Evolutionary conservation across 53 echinoderm and acorn worm genomes (phyloP).

Genomic region (Holothuria leucospilota): DNA sequence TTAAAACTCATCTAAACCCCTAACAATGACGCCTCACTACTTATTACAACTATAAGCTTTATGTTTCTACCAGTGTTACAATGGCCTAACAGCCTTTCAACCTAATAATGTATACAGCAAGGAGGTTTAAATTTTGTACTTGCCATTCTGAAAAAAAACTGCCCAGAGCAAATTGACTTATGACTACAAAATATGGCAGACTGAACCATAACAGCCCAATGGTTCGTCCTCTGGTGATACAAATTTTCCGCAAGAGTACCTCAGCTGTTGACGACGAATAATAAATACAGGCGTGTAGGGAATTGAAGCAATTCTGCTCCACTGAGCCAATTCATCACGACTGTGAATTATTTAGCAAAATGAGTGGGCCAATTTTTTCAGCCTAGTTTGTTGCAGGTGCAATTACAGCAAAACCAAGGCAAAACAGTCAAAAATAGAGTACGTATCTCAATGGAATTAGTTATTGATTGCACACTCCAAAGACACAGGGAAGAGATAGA

Average conservation of each 20-base stretch:
- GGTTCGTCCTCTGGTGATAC: slow-evolving; percentile 30
- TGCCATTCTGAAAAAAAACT: not conserved
- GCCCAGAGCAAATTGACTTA: slow-evolving; percentile 33
- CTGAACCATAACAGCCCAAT: slow-evolving; percentile 9
- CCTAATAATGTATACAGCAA: too few species aligned
- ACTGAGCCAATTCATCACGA: slow-evolving; percentile 29
- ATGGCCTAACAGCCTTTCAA: too few species aligned
- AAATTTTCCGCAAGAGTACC: slow-evolving; percentile 44
- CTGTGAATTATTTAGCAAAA: slow-evolving; percentile 9
- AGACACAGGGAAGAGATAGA: too few species aligned
- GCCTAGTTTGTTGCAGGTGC: slow-evolving; percentile 39
- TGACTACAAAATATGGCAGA: slow-evolving; percentile 32
- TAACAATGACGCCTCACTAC: too few species aligned
- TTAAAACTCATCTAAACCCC: too few species aligned
- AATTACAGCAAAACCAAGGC: slow-evolving; percentile 3
- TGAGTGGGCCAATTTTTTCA: slow-evolving; percentile 37
- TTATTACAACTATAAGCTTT: too few species aligned
- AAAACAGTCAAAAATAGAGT: slow-evolving; percentile 17
- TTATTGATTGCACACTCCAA: too few species aligned
- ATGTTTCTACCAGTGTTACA: too few species aligned
- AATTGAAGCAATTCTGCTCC: slow-evolving; percentile 33
- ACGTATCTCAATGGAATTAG: too few species aligned
- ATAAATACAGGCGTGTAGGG: slow-evolving; percentile 20
- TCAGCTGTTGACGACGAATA: slow-evolving; percentile 36
- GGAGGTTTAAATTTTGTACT: too few species aligned